phyloP scores from a whole-genome alignment of 1,140 invertebrate species.

The Bombus ignitus region DNA sequence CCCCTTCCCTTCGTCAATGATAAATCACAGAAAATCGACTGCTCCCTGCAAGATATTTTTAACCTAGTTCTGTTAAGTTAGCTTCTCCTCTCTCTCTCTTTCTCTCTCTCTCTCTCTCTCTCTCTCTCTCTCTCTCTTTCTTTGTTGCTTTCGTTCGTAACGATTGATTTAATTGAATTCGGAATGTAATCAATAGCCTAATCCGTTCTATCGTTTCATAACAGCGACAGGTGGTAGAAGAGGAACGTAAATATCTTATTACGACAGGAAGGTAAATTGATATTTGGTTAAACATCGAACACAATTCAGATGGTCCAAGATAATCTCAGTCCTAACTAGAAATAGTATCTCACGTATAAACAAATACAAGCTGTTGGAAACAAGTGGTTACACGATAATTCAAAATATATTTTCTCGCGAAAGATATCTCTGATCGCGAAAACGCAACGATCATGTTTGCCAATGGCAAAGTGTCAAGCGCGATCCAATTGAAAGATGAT shows the following conservation, averaged over 20 bases:
- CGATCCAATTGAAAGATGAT: slow-evolving; percentile 26
- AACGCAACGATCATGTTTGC: not conserved
- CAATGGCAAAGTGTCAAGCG: not conserved
- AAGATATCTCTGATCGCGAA: no score
- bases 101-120: no score
- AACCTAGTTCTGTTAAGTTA: slow-evolving; percentile 17
- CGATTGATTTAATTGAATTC: slow-evolving; percentile 29
- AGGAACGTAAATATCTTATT: not conserved
- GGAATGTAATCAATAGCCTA: slow-evolving; percentile 13
- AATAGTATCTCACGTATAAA: no score
- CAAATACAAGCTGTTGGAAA: no score
- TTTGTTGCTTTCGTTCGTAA: slow-evolving; percentile 4
- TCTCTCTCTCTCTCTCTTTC: no score
- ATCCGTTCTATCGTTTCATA: slow-evolving; percentile 5
- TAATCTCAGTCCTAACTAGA: no score
- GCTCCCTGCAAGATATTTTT: slow-evolving; percentile 37
- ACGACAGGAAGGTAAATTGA: no score
- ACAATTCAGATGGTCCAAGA: no score
- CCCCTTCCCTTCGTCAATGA: slow-evolving; percentile 18
- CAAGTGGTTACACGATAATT: no score
- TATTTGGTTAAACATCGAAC: no score
- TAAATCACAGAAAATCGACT: slow-evolving; percentile 48
- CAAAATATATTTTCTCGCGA: no score
- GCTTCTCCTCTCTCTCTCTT: no score
- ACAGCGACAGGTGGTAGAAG: not conserved